These are phyloP conservation scores for Zaprionus gabonicus DNA, from an alignment of 1,140 invertebrate species.

Conservation along the genomic window DNA sequence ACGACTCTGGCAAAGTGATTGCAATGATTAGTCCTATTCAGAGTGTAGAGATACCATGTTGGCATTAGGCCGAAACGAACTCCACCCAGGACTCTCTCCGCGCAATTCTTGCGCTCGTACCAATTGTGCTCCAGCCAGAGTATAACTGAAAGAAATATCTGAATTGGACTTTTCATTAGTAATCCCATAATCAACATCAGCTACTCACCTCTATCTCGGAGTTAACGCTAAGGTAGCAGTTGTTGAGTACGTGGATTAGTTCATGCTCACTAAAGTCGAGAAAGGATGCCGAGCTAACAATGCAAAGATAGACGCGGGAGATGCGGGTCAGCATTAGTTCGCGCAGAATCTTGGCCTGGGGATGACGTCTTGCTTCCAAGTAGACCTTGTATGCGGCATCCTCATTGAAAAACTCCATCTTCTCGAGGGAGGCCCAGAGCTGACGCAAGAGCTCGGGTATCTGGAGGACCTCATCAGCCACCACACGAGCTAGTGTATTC, in stretches of 20 bases:
- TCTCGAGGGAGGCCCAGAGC: constrained; percentile 54
- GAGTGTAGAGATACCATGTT: constrained; percentile 60
- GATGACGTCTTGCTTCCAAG: constrained; percentile 54
- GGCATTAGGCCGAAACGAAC: constrained; percentile 65
- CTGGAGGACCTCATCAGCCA: constrained; percentile 57
- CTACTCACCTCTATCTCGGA: constrained; percentile 62
- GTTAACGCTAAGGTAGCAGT: constrained; percentile 67
- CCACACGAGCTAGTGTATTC: constrained; percentile 40
- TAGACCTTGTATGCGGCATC: constrained; percentile 65
- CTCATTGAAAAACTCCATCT: constrained; percentile 71
- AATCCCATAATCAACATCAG: not conserved
- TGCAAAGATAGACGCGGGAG: constrained; percentile 63
- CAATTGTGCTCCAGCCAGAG: constrained; percentile 72
- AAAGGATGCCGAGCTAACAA: constrained; percentile 63
- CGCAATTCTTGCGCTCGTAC: constrained; percentile 45
- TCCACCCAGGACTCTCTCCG: constrained; percentile 49
- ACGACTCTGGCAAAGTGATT: constrained; percentile 54
- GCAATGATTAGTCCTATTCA: constrained; percentile 51
- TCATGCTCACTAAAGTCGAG: constrained; percentile 60
- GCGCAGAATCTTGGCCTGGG: constrained; percentile 56
- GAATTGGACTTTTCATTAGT: not conserved
- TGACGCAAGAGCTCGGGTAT: constrained; percentile 59
- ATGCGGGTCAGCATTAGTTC: constrained; percentile 68
- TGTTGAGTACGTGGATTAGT: constrained; percentile 52
- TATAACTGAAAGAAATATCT: constrained; percentile 62